These are phyloP conservation scores for Chalcis sispes DNA, from an alignment of 2,888 invertebrate species.

Conservation along the genomic window DNA sequence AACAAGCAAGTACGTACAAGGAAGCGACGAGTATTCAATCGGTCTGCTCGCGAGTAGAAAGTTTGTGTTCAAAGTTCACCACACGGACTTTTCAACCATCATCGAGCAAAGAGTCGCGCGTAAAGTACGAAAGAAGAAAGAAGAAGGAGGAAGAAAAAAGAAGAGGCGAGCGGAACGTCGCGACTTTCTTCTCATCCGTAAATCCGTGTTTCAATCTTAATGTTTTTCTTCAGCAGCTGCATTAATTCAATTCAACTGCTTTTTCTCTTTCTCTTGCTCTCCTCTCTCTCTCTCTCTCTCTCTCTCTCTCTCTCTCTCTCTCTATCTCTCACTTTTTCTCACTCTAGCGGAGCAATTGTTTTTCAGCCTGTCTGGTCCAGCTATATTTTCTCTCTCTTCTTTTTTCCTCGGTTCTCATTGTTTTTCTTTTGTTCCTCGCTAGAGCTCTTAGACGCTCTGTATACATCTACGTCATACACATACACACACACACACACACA, in stretches of 20 bases:
- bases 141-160: no score
- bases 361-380: slow-evolving; percentile 48
- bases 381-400: slow-evolving; percentile 20
- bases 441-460: not conserved
- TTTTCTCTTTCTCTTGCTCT: slow-evolving; percentile 42
- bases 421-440: slow-evolving; percentile 34
- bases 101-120: slow-evolving; percentile 10
- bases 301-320: slow-evolving; percentile 48
- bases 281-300: slow-evolving; percentile 55
- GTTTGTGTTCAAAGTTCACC: slow-evolving; percentile 24
- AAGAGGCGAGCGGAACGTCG: slow-evolving; percentile 8
- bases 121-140: not conserved
- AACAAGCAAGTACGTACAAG: not conserved
- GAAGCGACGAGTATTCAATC: slow-evolving; percentile 12
- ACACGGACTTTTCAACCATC: not conserved
- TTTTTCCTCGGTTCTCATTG: slow-evolving; percentile 40
- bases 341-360: slow-evolving; percentile 53
- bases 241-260: slow-evolving; percentile 71
- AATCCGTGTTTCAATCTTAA: slow-evolving; percentile 62
- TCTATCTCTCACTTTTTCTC: slow-evolving; percentile 53
- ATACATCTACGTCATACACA: not conserved
- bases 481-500: not conserved
- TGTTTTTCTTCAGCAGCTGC: slow-evolving; percentile 58
- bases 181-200: slow-evolving; percentile 18
- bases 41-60: slow-evolving; percentile 37